Percentiles rank a stretch among this genome's conserved stretches.
Evolutionary conservation across 2,797 vertebrate species (phyloP).

Genomic region (Octomys mimax): DNA sequence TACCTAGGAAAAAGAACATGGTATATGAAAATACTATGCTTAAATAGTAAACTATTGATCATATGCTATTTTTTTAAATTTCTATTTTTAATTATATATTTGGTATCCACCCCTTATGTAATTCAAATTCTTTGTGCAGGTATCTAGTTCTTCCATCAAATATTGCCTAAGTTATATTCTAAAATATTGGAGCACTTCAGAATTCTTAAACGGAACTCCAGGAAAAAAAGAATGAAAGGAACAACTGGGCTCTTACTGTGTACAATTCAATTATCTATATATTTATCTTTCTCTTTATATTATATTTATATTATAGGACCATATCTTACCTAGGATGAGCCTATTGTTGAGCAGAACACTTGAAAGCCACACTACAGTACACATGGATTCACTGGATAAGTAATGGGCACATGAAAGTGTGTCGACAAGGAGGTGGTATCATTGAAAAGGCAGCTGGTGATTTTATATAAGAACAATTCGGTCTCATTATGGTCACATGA

Average conservation of each 20-base stretch:
- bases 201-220: background rate
- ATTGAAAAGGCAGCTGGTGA: background rate
- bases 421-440: background rate
- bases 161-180: background rate
- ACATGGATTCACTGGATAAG: background rate
- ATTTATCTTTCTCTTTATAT: background rate
- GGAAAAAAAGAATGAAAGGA: too few species aligned
- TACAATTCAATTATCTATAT: background rate
- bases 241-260: background rate
- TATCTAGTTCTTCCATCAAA: background rate
- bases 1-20: background rate
- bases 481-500: background rate
- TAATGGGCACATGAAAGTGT: background rate
- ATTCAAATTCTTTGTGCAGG: background rate
- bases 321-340: background rate
- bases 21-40: background rate
- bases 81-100: background rate
- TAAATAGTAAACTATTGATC: background rate
- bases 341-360: background rate
- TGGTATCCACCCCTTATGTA: background rate
- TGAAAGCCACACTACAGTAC: background rate
- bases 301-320: too few species aligned
- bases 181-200: background rate
- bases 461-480: background rate
- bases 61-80: background rate